Evolutionary conservation across 1,140 invertebrate genomes (phyloP).

Genomic region (Listronotus oregonensis): DNA sequence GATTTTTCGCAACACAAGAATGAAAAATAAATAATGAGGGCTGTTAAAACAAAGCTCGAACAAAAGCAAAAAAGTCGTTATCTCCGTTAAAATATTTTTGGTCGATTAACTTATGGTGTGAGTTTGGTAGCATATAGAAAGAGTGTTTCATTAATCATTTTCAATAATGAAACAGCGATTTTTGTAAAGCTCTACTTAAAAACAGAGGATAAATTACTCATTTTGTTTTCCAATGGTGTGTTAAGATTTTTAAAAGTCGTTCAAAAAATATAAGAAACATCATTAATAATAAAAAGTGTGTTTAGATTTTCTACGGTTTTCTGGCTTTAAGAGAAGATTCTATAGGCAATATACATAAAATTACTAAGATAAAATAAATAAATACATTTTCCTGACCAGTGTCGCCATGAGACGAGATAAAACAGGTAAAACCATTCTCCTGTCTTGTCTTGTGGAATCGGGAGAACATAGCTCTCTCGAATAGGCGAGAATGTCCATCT

Average conservation of each 20-base stretch:
- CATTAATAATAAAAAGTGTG: slow-evolving; percentile 19
- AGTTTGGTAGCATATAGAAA: slow-evolving; percentile 41
- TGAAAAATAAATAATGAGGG: slow-evolving; percentile 8
- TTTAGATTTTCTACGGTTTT: too few relatives aligned
- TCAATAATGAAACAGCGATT: slow-evolving; percentile 37
- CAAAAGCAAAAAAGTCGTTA: slow-evolving; percentile 27
- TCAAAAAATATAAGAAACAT: slow-evolving; percentile 18
- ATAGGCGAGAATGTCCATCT: too few relatives aligned
- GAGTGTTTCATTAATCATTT: slow-evolving; percentile 33
- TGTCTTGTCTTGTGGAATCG: too few relatives aligned
- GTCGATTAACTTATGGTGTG: slow-evolving; percentile 45
- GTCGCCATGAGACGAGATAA: too few relatives aligned
- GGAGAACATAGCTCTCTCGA: too few relatives aligned
- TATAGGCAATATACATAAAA: too few relatives aligned
- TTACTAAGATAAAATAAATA: too few relatives aligned
- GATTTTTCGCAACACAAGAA: not conserved
- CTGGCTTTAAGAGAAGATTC: too few relatives aligned
- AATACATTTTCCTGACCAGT: too few relatives aligned
- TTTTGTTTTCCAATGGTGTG: slow-evolving; percentile 27
- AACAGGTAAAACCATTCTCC: too few relatives aligned
- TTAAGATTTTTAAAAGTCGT: slow-evolving; percentile 35
- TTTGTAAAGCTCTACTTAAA: slow-evolving; percentile 21
- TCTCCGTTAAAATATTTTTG: slow-evolving; percentile 37
- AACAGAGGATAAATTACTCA: slow-evolving; percentile 31
- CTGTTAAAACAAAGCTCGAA: slow-evolving; percentile 34